A percentile compares a stretch with the other conserved stretches of the same genome.
Evolutionary conservation across 2,113 vertebrate species (phyloP).

Genomic region (Embiotoca jacksoni): DNA sequence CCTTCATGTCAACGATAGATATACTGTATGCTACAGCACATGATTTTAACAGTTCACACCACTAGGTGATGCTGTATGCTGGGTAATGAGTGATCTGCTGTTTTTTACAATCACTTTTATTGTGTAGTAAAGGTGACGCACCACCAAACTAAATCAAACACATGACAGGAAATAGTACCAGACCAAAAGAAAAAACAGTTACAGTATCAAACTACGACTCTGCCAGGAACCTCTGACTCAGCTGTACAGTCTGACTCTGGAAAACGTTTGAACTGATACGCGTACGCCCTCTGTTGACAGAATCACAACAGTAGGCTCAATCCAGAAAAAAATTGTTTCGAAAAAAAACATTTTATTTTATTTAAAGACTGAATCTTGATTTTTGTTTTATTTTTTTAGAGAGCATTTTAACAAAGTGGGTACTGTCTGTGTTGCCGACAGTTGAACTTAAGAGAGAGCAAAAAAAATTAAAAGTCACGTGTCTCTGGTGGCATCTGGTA

Average conservation of each 20-base stretch:
- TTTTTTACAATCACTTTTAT: neutral
- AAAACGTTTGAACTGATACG: neutral
- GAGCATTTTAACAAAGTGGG: too few relatives aligned
- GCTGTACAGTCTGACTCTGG: neutral
- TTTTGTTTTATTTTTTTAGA: too few relatives aligned
- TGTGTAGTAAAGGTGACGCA: neutral
- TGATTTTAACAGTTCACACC: neutral
- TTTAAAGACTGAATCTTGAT: too few relatives aligned
- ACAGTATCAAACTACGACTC: neutral
- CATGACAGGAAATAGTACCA: neutral
- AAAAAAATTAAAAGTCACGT: too few relatives aligned
- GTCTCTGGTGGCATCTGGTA: too few relatives aligned
- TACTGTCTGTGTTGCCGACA: too few relatives aligned
- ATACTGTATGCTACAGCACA: neutral
- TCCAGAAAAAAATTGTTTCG: neutral
- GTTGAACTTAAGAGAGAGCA: too few relatives aligned
- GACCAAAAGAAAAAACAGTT: neutral
- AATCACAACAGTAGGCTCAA: neutral
- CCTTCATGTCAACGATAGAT: too few relatives aligned
- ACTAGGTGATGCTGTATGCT: neutral
- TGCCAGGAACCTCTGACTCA: constrained; percentile 20
- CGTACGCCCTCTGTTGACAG: constrained; percentile 57
- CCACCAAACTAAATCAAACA: neutral
- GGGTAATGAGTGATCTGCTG: neutral
- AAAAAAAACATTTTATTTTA: neutral